These are phyloP conservation scores for Anser cygnoides DNA, from an alignment of 2,113 vertebrate species.

Conservation along the genomic window DNA sequence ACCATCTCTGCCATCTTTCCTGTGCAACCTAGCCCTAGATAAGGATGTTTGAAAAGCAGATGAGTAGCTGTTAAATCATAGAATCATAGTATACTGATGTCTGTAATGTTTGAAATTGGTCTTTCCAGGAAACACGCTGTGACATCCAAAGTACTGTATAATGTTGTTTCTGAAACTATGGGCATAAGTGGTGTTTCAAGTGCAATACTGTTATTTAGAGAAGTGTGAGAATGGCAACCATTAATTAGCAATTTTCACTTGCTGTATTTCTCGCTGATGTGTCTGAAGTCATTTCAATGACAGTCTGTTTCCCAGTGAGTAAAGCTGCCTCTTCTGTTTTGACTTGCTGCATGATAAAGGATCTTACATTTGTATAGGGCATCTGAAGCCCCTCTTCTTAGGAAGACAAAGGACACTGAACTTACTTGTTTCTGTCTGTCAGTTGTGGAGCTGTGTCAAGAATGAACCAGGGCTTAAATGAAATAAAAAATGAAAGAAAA, in stretches of 20 bases:
- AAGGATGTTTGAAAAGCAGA: background rate
- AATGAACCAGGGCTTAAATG: background rate
- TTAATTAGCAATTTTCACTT: background rate
- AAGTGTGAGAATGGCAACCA: background rate
- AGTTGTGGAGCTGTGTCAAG: background rate
- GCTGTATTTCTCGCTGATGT: background rate
- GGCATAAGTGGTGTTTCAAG: background rate
- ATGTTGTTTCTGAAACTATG: background rate
- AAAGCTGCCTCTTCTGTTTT: background rate
- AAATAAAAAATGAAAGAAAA: background rate
- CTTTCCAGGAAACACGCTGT: background rate
- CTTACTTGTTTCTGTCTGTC: background rate
- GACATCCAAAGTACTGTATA: background rate
- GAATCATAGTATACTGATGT: background rate
- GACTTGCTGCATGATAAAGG: background rate
- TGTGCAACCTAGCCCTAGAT: background rate
- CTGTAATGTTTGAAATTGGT: background rate
- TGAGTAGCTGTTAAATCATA: background rate
- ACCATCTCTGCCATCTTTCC: background rate
- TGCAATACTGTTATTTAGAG: background rate
- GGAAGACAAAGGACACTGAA: background rate
- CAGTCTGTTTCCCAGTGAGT: background rate
- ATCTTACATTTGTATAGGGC: background rate
- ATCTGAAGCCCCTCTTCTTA: background rate
- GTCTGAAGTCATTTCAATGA: background rate